A percentile compares a stretch with the other conserved stretches of the same genome.
These are phyloP conservation scores for Vulpes vulpes DNA, from an alignment of 2,113 vertebrate genomes.

Conservation along the genomic window DNA sequence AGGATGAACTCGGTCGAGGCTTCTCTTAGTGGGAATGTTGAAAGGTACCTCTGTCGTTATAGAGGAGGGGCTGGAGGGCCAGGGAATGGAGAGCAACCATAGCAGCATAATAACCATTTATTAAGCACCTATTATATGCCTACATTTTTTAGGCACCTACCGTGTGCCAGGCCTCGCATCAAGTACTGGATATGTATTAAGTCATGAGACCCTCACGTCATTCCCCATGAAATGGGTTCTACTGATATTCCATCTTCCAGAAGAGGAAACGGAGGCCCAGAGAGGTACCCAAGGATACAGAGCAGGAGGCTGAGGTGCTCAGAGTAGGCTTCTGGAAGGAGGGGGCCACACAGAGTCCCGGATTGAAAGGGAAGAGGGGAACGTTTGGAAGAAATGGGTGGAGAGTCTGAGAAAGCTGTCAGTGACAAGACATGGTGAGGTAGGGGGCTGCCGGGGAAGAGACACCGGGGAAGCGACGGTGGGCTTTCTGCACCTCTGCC, in stretches of 20 bases:
- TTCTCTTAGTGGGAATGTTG: not conserved
- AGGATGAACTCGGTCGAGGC: not conserved
- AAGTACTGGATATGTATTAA: not conserved
- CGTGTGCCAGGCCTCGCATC: not conserved
- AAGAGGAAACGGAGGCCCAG: not conserved
- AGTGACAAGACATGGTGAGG: not conserved
- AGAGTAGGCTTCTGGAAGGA: not conserved
- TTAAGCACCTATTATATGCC: not conserved
- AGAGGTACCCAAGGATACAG: not conserved
- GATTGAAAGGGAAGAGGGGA: not conserved
- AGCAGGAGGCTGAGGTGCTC: not conserved
- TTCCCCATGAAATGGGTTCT: not conserved
- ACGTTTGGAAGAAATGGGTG: not conserved
- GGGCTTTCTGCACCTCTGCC: not conserved
- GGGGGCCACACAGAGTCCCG: not conserved
- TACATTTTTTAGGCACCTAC: not conserved
- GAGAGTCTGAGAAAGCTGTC: not conserved
- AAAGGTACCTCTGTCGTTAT: not conserved
- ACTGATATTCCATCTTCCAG: not conserved
- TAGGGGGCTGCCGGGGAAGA: not conserved
- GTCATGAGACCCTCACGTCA: not conserved
- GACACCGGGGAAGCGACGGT: not conserved
- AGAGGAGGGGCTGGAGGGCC: not conserved
- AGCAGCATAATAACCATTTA: not conserved
- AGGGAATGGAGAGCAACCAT: not conserved